Evolutionary conservation across 2,888 invertebrate species (phyloP), one percentile per base, ranked within the genome.

Genomic region (Atrina japonica): DNA sequence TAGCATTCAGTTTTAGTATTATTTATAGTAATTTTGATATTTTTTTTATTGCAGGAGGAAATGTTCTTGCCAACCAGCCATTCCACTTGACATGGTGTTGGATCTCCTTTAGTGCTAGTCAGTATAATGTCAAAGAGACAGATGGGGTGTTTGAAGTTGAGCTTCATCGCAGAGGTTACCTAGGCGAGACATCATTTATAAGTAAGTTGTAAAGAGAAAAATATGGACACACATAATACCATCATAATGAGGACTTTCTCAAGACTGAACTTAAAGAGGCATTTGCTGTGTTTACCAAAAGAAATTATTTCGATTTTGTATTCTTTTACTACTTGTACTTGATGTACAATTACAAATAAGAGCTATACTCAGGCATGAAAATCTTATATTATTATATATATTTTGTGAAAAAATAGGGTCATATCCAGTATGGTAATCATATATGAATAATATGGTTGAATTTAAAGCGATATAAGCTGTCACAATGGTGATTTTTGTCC

Each of bases 51-150:
- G 23, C 82, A 90, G 90, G 88, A 47, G 86, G 86, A 35, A 90
- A 90, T 77, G 81, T 81, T 3, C 61, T 89, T 9, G 78, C 79
- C 23, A 86, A 88, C 55, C 89, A 90, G 71, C 86, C 83, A 5
- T 91, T 91, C 76, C 83, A 84, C 27, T 82, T 91, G 35, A 86
- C 87, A 77, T 91, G 91, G 91, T 87, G 89, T 3, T 90, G 89
- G 89, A 83, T 90, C 18, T 88, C 88, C 1, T 83, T 90, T 66
- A 86, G 84, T 29, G 77, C 77, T 6, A 82, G 82, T 43, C 69
- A 76, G 16, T 81, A 87, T 64, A 73, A 61, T 3, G 84, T 88
- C 27, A 85, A 88, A 61, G 90, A 90, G 76, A 88, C 87, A 0
- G 79, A 86, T 16, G 76, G 81, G 9, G 76, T 75, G 29, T 73